Evolutionary conservation across 2,113 vertebrate species (phyloP).

Genomic region (Rhinolophus sinicus): DNA sequence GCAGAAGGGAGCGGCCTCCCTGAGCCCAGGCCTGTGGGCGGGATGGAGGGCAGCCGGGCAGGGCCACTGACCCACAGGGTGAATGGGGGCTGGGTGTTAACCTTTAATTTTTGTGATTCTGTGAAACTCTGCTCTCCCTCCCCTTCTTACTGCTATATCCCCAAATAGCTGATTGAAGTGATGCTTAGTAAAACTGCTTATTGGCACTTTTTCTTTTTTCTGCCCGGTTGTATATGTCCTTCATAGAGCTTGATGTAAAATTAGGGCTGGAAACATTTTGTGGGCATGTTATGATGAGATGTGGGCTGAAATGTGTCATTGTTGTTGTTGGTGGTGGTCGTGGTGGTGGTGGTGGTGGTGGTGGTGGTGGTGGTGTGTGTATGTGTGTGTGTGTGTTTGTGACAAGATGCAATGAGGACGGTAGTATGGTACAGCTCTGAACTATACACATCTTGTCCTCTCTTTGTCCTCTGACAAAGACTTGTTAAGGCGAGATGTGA

Average conservation of each 20-base stretch:
- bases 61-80: background rate
- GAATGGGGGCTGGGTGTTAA: background rate
- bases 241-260: slow-evolving; percentile 43
- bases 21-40: background rate
- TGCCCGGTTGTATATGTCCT: background rate
- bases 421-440: background rate
- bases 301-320: background rate
- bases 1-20: background rate
- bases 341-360: background rate
- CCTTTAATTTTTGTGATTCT: slow-evolving; percentile 7
- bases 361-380: no score
- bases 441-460: background rate
- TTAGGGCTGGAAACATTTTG: slow-evolving; percentile 22
- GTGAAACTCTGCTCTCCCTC: background rate
- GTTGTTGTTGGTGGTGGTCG: background rate
- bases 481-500: background rate
- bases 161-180: slow-evolving; percentile 47
- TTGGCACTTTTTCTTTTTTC: slow-evolving; percentile 5
- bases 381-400: background rate
- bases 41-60: background rate
- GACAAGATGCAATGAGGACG: background rate
- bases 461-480: background rate
- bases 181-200: slow-evolving; percentile 43
- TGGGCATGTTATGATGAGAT: background rate
- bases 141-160: background rate